Evolutionary conservation across 2,113 vertebrate species (phyloP), one percentile per base, ranked within the genome.

Genomic region (Stictonetta naevosa): DNA sequence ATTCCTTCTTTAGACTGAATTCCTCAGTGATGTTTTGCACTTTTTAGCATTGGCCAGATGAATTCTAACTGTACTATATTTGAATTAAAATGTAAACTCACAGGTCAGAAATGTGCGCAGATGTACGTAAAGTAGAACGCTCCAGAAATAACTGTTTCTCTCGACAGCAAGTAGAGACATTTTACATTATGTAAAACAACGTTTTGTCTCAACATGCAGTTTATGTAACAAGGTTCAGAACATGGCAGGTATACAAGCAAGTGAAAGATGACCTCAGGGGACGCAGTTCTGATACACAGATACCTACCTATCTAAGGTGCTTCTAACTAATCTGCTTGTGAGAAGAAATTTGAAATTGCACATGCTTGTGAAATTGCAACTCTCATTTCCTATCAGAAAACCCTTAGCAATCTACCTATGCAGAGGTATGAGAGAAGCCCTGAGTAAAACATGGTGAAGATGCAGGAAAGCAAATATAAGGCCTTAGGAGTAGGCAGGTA

Each of bases 81-180:
- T 38, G 33, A 72, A 88, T 38, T 42, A 21, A 83, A 80, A 68
- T 10, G 18, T 11, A 23, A 74, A 62, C 23, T 66, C 26, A 29
- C 14, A 33, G 4, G 12, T 23, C 23, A 90, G 73, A 26, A 77
- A 48, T 3, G 1, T 0, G 0, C 19, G 21, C 23, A 42, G 18
- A 55, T 58, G 38, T 4, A 22, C 1, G 17, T 11, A 52, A 7
- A 84, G 38, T n/a, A 78, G 40, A 71, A 59, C 5, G 40, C 46
- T 71, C 55, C 40, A 78, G 69, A 84, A 81, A 73, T 4, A 0
- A 62, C 12, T 38, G 3, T 8, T 73, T 48, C 10, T 19, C 40
- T 63, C 46, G 28, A 23, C 1, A 74, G 18, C 53, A 66, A 42
- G 29, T 2, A 36, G 13, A 92, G 23, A 25, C 20, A 52, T 7